phyloP scores from a whole-genome alignment of 2,888 invertebrate genomes.

The Andricus curvator region DNA sequence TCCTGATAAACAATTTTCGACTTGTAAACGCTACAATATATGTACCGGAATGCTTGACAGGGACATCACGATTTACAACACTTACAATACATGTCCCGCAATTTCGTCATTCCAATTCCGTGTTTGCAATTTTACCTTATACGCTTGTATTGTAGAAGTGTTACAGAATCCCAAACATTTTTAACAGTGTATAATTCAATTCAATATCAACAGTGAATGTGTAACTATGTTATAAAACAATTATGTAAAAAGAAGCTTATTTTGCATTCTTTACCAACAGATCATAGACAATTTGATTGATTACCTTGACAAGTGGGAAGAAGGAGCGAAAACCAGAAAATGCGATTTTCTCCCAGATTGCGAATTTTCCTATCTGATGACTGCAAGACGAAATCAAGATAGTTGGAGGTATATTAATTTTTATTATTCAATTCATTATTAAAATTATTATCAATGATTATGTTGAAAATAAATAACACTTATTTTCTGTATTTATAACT shows the following conservation, averaged over 20 bases:
- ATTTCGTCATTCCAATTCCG: too few relatives aligned
- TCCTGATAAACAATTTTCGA: too few relatives aligned
- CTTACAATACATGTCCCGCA: too few relatives aligned
- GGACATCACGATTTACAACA: too few relatives aligned
- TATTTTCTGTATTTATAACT: neutral
- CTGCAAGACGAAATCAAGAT: slow-evolving; percentile 37
- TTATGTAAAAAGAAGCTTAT: neutral
- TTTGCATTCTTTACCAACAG: slow-evolving; percentile 8
- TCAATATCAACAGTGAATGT: neutral
- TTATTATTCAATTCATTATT: neutral
- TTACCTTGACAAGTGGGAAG: slow-evolving; percentile 44
- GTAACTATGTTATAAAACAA: too few relatives aligned
- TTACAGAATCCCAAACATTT: too few relatives aligned
- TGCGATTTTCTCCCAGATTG: slow-evolving; percentile 42
- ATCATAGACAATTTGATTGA: slow-evolving; percentile 43
- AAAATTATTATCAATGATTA: neutral
- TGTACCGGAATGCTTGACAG: too few relatives aligned
- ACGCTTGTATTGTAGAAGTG: too few relatives aligned
- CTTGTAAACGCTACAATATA: too few relatives aligned
- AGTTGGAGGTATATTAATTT: slow-evolving; percentile 19
- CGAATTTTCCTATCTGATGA: slow-evolving; percentile 44
- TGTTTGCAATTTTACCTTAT: too few relatives aligned
- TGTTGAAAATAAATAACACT: too few relatives aligned
- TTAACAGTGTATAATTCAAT: neutral
- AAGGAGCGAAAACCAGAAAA: neutral